Evolutionary conservation across 2,113 vertebrate genomes (phyloP).

Genomic region (Ceyx melanurus): DNA sequence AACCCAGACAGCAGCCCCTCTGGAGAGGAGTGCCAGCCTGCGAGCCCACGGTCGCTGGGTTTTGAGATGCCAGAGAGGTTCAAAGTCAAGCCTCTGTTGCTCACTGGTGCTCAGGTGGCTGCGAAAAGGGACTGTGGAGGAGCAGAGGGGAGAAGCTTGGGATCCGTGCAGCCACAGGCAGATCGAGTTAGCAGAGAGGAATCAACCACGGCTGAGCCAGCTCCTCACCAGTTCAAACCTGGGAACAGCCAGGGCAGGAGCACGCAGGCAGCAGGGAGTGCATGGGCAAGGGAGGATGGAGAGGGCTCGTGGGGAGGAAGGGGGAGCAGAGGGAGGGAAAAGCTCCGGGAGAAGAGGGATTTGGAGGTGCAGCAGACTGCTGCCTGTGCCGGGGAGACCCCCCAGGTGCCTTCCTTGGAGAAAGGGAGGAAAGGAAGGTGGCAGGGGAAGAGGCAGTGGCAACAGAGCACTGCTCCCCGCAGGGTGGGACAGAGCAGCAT

Average conservation of each 20-base stretch:
- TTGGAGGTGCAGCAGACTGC: not conserved
- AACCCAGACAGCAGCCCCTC: not conserved
- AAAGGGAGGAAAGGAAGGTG: not conserved
- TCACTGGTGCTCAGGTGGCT: not conserved
- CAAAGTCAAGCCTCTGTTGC: not conserved
- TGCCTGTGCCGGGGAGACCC: rapidly evolving
- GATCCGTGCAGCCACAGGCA: not conserved
- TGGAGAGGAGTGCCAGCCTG: not conserved
- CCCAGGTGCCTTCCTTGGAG: not conserved
- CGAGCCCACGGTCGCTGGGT: rapidly evolving
- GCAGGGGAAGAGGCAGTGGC: constrained; percentile 1
- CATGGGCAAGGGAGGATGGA: not conserved
- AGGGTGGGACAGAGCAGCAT: rapidly evolving
- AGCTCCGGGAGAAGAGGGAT: not conserved
- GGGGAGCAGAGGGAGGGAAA: not conserved
- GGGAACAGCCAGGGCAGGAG: not conserved
- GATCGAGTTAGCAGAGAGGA: rapidly evolving
- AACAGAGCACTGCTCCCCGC: rapidly evolving
- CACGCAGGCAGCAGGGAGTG: not conserved
- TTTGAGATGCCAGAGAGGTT: not conserved
- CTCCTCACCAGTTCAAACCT: not conserved
- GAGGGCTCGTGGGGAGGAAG: rapidly evolving
- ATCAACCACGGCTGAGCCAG: rapidly evolving
- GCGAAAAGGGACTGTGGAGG: not conserved
- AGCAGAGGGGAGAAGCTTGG: not conserved